These are phyloP conservation scores for Spinus pinus DNA, from an alignment of 2,797 vertebrate genomes.

Conservation along the genomic window DNA sequence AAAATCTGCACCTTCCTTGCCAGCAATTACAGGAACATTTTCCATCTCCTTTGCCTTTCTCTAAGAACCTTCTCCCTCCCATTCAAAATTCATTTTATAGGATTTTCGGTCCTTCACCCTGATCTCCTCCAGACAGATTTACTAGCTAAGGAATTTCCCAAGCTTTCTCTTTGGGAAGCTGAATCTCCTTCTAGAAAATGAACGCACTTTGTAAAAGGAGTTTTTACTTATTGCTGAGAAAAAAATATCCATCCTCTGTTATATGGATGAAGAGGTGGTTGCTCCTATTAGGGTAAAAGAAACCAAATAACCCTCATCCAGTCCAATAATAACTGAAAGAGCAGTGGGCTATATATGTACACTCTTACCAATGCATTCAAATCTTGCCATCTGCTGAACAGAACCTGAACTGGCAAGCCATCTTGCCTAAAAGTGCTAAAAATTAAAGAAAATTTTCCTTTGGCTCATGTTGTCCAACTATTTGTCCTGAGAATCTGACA, in stretches of 20 bases:
- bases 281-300: not conserved
- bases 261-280: not conserved
- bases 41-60: slow-evolving; percentile 43
- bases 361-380: not conserved
- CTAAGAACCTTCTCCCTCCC: not conserved
- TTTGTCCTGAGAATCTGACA: slow-evolving; percentile 28
- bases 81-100: not conserved
- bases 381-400: slow-evolving; percentile 10
- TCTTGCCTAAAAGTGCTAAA: not conserved
- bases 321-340: not conserved
- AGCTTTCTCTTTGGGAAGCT: not conserved
- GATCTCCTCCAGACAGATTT: not conserved
- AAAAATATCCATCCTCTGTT: not conserved
- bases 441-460: not conserved
- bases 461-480: not conserved
- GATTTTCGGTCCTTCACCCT: not conserved
- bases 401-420: not conserved
- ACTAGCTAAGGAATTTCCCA: not conserved
- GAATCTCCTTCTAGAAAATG: not conserved
- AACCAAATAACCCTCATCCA: not conserved
- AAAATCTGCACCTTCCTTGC: slow-evolving; percentile 49
- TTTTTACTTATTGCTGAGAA: not conserved
- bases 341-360: not conserved
- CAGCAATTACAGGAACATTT: slow-evolving; percentile 42
- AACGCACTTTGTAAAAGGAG: not conserved